These are phyloP conservation scores for Silurus asotus DNA, from an alignment of 2,113 vertebrate species.

Conservation along the genomic window DNA sequence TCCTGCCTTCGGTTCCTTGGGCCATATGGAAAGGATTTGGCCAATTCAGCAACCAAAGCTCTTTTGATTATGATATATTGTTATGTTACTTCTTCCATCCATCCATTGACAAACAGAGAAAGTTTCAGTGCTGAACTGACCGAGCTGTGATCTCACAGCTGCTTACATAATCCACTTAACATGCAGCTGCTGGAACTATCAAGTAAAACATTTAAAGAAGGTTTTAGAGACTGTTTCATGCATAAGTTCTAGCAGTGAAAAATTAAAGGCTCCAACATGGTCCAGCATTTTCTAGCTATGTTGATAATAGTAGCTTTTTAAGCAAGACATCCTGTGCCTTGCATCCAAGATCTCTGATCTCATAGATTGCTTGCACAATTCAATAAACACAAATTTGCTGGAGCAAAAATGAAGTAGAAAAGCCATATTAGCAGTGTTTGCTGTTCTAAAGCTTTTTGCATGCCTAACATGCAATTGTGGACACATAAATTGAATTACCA, in stretches of 20 bases:
- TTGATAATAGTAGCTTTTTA: not conserved
- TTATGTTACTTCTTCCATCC: slow-evolving; percentile 23
- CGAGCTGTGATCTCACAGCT: slow-evolving; percentile 12
- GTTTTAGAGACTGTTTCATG: slow-evolving; percentile 13
- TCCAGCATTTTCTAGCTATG: not conserved
- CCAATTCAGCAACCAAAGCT: not conserved
- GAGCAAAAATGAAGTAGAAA: not conserved
- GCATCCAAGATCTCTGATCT: slow-evolving; percentile 7
- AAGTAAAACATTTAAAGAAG: not conserved
- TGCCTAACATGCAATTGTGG: not conserved
- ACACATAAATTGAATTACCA: not conserved
- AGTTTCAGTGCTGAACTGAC: slow-evolving; percentile 19
- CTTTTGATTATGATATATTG: slow-evolving; percentile 37
- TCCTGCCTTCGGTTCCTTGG: slow-evolving; percentile 13
- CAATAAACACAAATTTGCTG: not conserved
- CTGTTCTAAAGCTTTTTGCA: not conserved
- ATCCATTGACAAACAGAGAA: slow-evolving; percentile 6
- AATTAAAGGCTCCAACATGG: not conserved
- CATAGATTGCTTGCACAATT: not conserved
- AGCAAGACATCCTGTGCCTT: not conserved
- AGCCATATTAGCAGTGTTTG: not conserved
- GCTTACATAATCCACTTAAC: slow-evolving; percentile 40
- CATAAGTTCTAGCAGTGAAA: not conserved
- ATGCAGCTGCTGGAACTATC: slow-evolving; percentile 28
- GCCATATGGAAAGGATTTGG: slow-evolving; percentile 20